Conservation (phyloP, 2,113 vertebrate species). For the Austrofundulus limnaeus region DNA sequence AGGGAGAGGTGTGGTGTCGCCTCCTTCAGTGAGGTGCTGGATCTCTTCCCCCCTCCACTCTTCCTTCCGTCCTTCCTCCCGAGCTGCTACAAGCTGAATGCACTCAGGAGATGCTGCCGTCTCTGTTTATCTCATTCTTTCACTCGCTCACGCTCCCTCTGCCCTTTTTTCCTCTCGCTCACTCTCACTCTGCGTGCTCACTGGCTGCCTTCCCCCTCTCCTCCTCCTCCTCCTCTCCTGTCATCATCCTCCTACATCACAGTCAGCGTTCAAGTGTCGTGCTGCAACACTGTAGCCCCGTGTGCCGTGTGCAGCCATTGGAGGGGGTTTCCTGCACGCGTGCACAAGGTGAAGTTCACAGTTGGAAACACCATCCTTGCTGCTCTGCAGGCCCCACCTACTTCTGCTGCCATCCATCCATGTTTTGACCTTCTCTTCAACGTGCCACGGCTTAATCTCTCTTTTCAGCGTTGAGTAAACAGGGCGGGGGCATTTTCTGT, state of each 20-base stretch:
- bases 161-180: slow-evolving; percentile 32
- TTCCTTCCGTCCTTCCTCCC: slow-evolving; percentile 58
- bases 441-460: slow-evolving; percentile 16
- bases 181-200: slow-evolving; percentile 41
- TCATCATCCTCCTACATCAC: slow-evolving; percentile 72
- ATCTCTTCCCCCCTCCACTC: slow-evolving; percentile 51
- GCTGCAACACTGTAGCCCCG: slow-evolving; percentile 55
- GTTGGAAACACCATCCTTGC: slow-evolving; percentile 45
- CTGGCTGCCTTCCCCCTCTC: slow-evolving; percentile 28
- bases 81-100: slow-evolving; percentile 62
- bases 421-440: neutral
- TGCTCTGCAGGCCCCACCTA: slow-evolving; percentile 41
- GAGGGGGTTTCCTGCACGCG: slow-evolving; percentile 69
- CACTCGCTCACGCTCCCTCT: slow-evolving; percentile 41
- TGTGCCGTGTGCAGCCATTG: slow-evolving; percentile 73
- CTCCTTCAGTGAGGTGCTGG: slow-evolving; percentile 60
- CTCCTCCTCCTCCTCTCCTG: slow-evolving; percentile 27
- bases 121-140: slow-evolving; percentile 58
- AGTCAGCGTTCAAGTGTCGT: slow-evolving; percentile 60
- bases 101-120: slow-evolving; percentile 69
- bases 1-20: slow-evolving; percentile 48
- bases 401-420: slow-evolving; percentile 13
- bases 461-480: neutral
- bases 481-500: neutral
- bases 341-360: slow-evolving; percentile 54